These are phyloP conservation scores for Sebastes umbrosus DNA, from an alignment of 2,797 vertebrate genomes.

Conservation along the genomic window DNA sequence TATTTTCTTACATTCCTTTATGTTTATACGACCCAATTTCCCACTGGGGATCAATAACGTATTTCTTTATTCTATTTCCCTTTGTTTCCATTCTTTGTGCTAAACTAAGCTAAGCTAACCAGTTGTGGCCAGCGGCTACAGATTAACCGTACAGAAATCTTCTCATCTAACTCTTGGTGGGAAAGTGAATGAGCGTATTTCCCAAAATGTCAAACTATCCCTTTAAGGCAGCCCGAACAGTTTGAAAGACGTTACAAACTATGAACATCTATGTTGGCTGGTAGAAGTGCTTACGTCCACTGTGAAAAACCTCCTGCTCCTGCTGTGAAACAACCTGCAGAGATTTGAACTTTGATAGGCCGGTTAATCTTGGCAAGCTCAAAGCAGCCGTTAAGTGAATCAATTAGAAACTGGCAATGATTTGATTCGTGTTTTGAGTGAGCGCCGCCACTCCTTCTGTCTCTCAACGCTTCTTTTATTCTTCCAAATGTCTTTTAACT, in stretches of 20 bases:
- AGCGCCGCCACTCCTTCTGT: conserved; percentile 4
- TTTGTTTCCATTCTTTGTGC: neutral
- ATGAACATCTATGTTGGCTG: neutral
- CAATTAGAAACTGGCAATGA: conserved; percentile 31
- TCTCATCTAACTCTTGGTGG: neutral
- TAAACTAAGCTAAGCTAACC: neutral
- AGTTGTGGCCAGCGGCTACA: neutral
- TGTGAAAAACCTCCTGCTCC: conserved; percentile 6
- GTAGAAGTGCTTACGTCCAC: conserved; percentile 38
- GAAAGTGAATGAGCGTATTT: neutral
- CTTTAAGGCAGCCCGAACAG: neutral
- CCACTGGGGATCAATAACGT: too few species aligned
- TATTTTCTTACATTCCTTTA: too few species aligned
- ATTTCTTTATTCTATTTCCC: neutral
- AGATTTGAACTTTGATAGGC: conserved; percentile 10
- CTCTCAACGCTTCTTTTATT: neutral
- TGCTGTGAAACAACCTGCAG: conserved; percentile 10
- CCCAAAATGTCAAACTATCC: neutral
- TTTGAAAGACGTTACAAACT: neutral
- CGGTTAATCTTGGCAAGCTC: conserved; percentile 30
- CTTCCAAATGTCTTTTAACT: neutral
- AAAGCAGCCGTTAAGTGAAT: conserved; percentile 32
- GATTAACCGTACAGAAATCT: neutral
- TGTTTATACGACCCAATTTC: too few species aligned
- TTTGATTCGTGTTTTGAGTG: conserved; percentile 36